A percentile compares a stretch with the other conserved stretches of the same genome.
Conservation (phyloP, 2,888 invertebrate genomes). For the Drosophila dives region DNA sequence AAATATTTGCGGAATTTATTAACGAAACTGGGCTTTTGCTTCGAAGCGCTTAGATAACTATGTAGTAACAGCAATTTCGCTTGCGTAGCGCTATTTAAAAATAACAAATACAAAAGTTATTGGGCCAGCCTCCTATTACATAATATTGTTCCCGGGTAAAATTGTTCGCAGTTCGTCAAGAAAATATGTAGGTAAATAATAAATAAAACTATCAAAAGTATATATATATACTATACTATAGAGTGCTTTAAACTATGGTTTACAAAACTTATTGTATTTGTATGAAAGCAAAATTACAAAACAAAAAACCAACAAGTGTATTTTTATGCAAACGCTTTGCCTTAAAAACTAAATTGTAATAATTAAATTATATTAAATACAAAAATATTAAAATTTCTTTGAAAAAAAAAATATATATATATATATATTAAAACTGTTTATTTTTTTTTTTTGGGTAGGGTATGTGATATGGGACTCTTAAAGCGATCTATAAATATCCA, state of each 20-base stretch:
- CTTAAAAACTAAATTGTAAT: constrained; percentile 64
- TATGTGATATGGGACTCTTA: neutral
- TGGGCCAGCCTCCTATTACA: constrained; percentile 15
- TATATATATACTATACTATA: constrained; percentile 38
- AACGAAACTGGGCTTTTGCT: constrained; percentile 54
- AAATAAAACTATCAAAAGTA: constrained; percentile 29
- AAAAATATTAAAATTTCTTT: constrained; percentile 45
- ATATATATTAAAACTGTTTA: neutral
- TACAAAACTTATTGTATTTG: constrained; percentile 57
- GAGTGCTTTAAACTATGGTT: constrained; percentile 73
- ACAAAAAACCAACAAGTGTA: constrained; percentile 66
- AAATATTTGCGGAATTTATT: constrained; percentile 39
- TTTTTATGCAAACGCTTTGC: constrained; percentile 85
- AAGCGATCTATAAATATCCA: constrained; percentile 38
- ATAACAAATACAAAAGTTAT: constrained; percentile 22
- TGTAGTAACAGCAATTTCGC: constrained; percentile 37
- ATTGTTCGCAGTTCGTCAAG: constrained; percentile 20
- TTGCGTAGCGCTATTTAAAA: constrained; percentile 39
- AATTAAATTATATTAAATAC: constrained; percentile 53
- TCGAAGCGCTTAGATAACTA: constrained; percentile 48
- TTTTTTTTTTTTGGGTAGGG: neutral
- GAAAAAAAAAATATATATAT: constrained; percentile 13
- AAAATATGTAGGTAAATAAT: constrained; percentile 13
- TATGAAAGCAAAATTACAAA: constrained; percentile 33
- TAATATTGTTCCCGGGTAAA: constrained; percentile 23